A percentile compares a stretch with the other conserved stretches of the same genome.
These are phyloP conservation scores for Ormyrus rosae DNA, from an alignment of 2,888 invertebrate species.

Conservation along the genomic window DNA sequence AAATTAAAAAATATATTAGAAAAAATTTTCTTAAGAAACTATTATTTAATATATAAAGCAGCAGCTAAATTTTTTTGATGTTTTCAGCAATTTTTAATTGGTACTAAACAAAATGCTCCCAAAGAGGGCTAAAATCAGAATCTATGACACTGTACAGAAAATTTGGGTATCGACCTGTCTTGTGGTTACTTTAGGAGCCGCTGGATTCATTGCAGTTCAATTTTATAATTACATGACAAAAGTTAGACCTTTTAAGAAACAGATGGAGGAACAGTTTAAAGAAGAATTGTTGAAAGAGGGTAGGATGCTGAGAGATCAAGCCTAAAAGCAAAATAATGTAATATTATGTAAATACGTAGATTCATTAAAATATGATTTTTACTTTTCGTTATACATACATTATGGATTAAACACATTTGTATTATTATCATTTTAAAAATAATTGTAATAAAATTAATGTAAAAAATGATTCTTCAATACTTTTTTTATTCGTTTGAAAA, in stretches of 20 bases:
- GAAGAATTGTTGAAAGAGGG: slow-evolving; percentile 57
- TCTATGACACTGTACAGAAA: slow-evolving; percentile 36
- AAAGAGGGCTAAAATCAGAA: background rate
- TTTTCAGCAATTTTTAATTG: background rate
- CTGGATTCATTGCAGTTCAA: slow-evolving; percentile 19
- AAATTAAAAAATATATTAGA: no score
- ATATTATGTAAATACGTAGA: slow-evolving; percentile 23
- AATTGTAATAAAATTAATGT: background rate
- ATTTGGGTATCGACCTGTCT: slow-evolving; percentile 36
- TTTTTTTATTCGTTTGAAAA: no score
- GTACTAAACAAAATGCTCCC: slow-evolving; percentile 12
- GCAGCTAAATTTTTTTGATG: no score
- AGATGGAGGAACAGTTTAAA: slow-evolving; percentile 74
- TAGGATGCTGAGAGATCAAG: slow-evolving; percentile 14
- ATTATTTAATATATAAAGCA: no score
- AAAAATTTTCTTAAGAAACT: no score
- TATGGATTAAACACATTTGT: slow-evolving; percentile 7
- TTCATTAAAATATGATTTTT: slow-evolving; percentile 5
- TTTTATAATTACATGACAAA: slow-evolving; percentile 76
- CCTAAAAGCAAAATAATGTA: slow-evolving; percentile 1
- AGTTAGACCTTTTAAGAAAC: slow-evolving; percentile 72
- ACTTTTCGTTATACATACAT: slow-evolving; percentile 7
- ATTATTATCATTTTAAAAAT: background rate
- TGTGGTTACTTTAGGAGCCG: background rate
- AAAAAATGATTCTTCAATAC: no score